Conservation (phyloP, 2,797 vertebrate genomes). For the Sylvilagus floridanus region DNA sequence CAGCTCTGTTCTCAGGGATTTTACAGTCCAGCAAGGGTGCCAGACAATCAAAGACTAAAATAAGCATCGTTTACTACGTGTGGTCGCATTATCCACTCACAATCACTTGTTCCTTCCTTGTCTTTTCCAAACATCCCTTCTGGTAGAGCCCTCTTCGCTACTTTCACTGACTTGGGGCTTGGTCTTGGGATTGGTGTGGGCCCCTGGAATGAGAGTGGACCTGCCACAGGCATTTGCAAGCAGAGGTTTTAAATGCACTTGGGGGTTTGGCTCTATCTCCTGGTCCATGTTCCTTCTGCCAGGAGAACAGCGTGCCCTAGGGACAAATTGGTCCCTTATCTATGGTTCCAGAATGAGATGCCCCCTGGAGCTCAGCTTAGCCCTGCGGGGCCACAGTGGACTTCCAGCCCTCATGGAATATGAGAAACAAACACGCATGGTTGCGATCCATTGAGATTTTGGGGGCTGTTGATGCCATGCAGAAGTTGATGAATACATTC, state of each 20-base stretch:
- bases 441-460: neutral
- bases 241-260: neutral
- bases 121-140: neutral
- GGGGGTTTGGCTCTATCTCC: neutral
- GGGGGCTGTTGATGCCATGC: neutral
- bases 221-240: neutral
- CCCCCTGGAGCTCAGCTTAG: neutral
- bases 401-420: neutral
- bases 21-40: neutral
- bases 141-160: neutral
- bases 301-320: neutral
- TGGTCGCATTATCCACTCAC: neutral
- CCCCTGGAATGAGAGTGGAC: neutral
- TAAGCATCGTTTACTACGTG: neutral
- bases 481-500: neutral
- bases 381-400: neutral
- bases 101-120: neutral
- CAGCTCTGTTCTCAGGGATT: neutral
- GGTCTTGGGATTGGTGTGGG: neutral
- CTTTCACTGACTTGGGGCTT: neutral
- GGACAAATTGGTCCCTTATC: neutral
- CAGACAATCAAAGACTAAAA: neutral
- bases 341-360: neutral
- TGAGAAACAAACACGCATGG: neutral
- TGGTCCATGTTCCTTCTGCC: neutral